Evolutionary conservation across 2,888 invertebrate genomes (phyloP).

Genomic region (Lasioglossum malachurum): DNA sequence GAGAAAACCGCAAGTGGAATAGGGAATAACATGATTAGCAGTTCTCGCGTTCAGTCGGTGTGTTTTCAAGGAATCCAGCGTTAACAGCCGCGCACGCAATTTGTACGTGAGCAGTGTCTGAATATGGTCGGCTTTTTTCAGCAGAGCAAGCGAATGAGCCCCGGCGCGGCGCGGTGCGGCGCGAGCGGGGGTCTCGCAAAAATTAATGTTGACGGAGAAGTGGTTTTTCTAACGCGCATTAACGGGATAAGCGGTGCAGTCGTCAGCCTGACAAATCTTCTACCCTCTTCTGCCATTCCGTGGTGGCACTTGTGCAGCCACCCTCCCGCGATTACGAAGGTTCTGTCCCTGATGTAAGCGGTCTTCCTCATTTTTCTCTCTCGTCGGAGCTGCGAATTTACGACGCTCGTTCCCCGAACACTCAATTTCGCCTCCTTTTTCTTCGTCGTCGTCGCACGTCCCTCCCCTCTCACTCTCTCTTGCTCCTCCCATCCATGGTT

Average conservation of each 20-base stretch:
- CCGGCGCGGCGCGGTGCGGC: background rate
- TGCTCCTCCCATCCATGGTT: background rate
- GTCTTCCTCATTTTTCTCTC: constrained; percentile 26
- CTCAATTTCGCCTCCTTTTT: constrained; percentile 7
- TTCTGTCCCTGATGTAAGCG: constrained; percentile 27
- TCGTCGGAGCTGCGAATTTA: background rate
- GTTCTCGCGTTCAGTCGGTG: background rate
- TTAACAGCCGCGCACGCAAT: background rate
- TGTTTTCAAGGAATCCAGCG: background rate
- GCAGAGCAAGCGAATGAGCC: background rate
- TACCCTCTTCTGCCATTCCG: constrained; percentile 48
- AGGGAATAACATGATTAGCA: background rate
- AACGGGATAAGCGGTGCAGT: constrained; percentile 68
- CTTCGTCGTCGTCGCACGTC: background rate
- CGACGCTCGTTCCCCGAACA: constrained; percentile 2
- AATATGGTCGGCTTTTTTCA: constrained; percentile 1
- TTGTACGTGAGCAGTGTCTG: background rate
- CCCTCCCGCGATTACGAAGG: constrained; percentile 41
- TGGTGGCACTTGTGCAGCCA: constrained; percentile 55
- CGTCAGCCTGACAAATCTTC: constrained; percentile 70
- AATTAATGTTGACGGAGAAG: constrained; percentile 17
- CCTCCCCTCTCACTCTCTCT: background rate
- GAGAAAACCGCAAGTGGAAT: constrained; percentile 11
- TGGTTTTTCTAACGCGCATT: constrained; percentile 66
- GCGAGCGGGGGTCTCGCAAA: background rate